These are phyloP conservation scores for Pipistrellus pygmaeus DNA, from an alignment of 2,797 vertebrate species.

Conservation along the genomic window DNA sequence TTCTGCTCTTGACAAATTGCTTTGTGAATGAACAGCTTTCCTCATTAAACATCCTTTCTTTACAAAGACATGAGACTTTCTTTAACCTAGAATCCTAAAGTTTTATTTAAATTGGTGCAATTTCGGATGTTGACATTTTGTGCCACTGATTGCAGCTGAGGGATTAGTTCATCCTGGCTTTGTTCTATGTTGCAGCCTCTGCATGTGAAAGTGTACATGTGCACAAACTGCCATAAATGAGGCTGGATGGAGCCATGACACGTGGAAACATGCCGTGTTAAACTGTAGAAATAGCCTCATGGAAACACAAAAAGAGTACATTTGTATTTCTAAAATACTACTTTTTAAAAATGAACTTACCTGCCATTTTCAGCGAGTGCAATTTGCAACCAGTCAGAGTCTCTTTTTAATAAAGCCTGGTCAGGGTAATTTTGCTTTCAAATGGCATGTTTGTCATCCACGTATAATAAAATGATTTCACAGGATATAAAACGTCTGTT, in stretches of 20 bases:
- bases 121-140: not conserved
- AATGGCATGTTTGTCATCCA: constrained; percentile 85
- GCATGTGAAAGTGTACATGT: not conserved
- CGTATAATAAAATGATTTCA: not conserved
- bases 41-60: not conserved
- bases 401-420: constrained; percentile 80
- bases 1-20: not conserved
- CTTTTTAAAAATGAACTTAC: constrained; percentile 81
- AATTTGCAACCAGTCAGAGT: constrained; percentile 86
- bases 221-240: not conserved
- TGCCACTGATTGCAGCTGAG: not conserved
- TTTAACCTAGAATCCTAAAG: not conserved
- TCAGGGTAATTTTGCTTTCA: constrained; percentile 87
- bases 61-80: not conserved
- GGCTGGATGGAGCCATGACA: not conserved
- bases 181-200: not conserved
- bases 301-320: not conserved
- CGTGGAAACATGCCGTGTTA: not conserved
- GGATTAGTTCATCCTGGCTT: not conserved
- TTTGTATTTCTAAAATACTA: not conserved
- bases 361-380: constrained; percentile 87
- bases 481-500: not conserved
- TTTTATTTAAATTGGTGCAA: not conserved
- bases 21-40: not conserved
- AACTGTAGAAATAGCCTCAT: not conserved